Conservation (phyloP, 1,140 invertebrate species). For the Odontomachus brunneus region DNA sequence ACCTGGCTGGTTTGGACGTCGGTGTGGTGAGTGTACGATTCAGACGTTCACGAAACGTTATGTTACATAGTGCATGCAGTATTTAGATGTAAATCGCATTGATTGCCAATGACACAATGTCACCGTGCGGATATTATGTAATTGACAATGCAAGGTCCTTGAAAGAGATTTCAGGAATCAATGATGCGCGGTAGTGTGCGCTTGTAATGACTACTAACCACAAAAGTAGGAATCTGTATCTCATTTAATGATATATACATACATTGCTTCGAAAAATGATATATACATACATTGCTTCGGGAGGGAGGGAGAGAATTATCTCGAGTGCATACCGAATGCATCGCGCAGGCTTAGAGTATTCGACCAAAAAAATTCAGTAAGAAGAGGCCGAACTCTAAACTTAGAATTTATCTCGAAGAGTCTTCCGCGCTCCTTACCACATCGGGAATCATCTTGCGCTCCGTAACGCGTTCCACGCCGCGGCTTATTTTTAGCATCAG, state of each 20-base stretch:
- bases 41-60: no score
- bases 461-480: not conserved
- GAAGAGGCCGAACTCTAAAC: conserved; percentile 28
- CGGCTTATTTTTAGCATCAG: conserved; percentile 32
- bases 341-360: conserved; percentile 4
- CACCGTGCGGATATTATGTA: no score
- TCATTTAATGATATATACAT: not conserved
- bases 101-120: no score
- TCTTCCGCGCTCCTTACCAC: conserved; percentile 6
- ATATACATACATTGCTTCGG: not conserved
- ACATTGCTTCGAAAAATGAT: not conserved
- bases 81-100: no score
- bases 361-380: conserved; percentile 34
- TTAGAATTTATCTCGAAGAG: conserved; percentile 26
- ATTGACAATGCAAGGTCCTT: no score
- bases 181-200: no score
- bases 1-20: no score
- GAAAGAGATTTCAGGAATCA: no score
- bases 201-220: no score
- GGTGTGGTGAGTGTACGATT: no score
- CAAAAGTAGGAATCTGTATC: no score
- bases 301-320: not conserved
- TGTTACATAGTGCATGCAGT: no score
- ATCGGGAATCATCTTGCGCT: conserved; percentile 27
- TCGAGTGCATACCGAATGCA: not conserved